phyloP scores from a whole-genome alignment of 2,797 vertebrate species.

The Gallirallus australis region DNA sequence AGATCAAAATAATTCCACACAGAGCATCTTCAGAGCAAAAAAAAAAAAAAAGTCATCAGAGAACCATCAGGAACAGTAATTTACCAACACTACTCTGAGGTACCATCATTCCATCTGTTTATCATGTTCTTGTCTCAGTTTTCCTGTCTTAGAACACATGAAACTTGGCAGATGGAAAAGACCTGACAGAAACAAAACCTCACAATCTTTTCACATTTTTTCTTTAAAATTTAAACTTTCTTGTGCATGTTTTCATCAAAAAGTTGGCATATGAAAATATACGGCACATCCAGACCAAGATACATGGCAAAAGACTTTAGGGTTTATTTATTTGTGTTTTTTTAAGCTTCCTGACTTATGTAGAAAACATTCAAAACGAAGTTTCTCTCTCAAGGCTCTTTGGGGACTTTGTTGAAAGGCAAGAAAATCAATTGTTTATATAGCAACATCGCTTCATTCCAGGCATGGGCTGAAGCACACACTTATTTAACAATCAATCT shows the following conservation, averaged over 20 bases:
- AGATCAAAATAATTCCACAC: background rate
- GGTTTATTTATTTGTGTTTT: background rate
- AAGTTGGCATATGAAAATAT: background rate
- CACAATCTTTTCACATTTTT: background rate
- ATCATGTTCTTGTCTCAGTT: background rate
- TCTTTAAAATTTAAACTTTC: background rate
- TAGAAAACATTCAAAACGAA: background rate
- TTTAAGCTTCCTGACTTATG: background rate
- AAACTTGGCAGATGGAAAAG: background rate
- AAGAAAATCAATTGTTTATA: constrained; percentile 6
- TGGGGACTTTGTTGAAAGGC: background rate
- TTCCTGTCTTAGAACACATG: background rate
- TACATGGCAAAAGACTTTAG: background rate
- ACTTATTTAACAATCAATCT: background rate
- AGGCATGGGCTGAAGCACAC: background rate
- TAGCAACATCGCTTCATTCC: background rate
- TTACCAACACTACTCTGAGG: background rate
- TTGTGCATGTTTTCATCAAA: background rate
- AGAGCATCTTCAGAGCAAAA: background rate
- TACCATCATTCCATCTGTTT: background rate
- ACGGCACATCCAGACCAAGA: background rate
- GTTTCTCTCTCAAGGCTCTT: background rate
- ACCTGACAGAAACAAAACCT: background rate
- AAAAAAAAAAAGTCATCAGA: background rate
- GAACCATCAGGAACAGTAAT: fast-evolving